Evolutionary conservation across 2,888 invertebrate genomes (phyloP), one percentile per base, ranked within the genome.

Genomic region (Ornithoptera alexandrae): DNA sequence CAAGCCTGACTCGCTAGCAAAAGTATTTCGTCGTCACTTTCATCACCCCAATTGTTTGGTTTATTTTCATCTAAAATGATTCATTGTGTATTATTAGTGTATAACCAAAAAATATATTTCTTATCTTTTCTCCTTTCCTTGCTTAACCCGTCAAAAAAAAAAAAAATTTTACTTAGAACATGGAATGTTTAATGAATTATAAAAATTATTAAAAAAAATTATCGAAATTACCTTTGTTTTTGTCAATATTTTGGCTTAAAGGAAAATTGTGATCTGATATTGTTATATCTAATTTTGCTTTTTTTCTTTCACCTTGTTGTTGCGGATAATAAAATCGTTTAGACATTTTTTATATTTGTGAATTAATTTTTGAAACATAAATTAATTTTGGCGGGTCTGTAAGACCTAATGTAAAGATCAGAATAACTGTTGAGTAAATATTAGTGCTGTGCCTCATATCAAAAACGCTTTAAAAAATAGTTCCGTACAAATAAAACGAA

Each of bases 1-100:
- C 90, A 92, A 0, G 86, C 93, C 74, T 93, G 93, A 71, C 92
- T 93, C 0, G 91, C 93, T 74, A 92, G 78, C 15, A 93, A 81
- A 0, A 93, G 79, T 53, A 93, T 89, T 76, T 92, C 91, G 60
- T 93, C 92, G 39, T 93, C 92, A 77, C 86, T 87, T 58, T 92
- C 93, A 71, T 93, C 92, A 17, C 89, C 93, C 93, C 93, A 93
- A 65, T 77, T 84, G 68, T 87, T 83, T 46, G 73, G 73, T 70
- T 77, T 75, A 20, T 79, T 76, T 5, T 72, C 68, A 70, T 79
- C 84, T 85, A 71, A 18, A 71, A 69, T 58, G 2, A 53, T n/a
- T n/a, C n/a, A 53, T 4, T 18, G 53, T 18, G 18, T 7, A n/a
- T 53, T 53, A 8, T 7, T 53, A n/a, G n/a, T 53, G 53, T n/a